Evolutionary conservation across 2,797 vertebrate species (phyloP).

Genomic region (Brachymystax lenok): DNA sequence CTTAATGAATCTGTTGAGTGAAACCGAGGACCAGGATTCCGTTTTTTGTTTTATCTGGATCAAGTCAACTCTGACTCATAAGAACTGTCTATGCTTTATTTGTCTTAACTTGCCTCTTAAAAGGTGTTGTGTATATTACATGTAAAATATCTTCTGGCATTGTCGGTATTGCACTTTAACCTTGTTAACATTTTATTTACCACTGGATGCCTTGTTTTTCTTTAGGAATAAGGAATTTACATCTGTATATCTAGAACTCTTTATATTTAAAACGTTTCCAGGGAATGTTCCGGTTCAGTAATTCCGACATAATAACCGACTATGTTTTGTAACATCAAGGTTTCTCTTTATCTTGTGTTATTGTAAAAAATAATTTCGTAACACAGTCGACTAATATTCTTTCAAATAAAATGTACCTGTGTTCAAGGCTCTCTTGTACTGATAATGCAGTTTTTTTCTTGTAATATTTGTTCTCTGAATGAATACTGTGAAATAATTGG

Average conservation of each 20-base stretch:
- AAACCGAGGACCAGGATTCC: conserved; percentile 28
- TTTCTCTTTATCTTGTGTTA: conserved; percentile 49
- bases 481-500: no score
- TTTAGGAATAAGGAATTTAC: conserved; percentile 64
- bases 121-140: conserved; percentile 59
- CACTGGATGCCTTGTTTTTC: conserved; percentile 80
- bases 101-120: conserved; percentile 38
- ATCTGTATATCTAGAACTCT: conserved; percentile 76
- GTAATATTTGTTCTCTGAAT: background rate
- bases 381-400: conserved; percentile 75
- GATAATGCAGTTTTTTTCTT: background rate
- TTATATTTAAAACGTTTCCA: conserved; percentile 70
- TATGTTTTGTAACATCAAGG: conserved; percentile 56
- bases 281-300: conserved; percentile 57
- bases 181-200: conserved; percentile 76
- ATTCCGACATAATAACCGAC: conserved; percentile 12
- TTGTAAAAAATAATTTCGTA: conserved; percentile 74
- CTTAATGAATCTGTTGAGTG: conserved; percentile 11
- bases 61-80: conserved; percentile 33
- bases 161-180: conserved; percentile 73
- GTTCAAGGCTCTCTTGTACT: conserved; percentile 17
- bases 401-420: conserved; percentile 69
- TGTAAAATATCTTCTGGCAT: conserved; percentile 71
- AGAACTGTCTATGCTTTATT: conserved; percentile 41
- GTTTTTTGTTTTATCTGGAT: conserved; percentile 26